A percentile compares a stretch with the other conserved stretches of the same genome.
phyloP scores from a whole-genome alignment of 2,888 invertebrate genomes.

The Halictus quadricinctus region DNA sequence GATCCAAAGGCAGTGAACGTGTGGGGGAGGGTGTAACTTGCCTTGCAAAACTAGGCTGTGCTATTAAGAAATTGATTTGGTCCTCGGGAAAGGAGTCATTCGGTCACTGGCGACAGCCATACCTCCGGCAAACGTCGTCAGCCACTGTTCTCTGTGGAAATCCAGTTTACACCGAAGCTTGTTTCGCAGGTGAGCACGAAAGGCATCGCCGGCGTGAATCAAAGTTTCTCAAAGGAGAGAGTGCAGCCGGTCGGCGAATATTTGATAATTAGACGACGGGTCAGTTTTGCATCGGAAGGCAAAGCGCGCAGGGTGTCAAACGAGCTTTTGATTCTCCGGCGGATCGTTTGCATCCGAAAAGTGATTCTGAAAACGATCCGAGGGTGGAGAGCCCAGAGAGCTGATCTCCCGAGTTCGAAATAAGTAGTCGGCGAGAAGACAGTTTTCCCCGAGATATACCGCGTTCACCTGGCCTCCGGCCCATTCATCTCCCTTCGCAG shows the following conservation, averaged over 20 bases:
- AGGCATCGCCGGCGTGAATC: neutral
- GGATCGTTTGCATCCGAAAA: neutral
- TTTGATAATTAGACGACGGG: slow-evolving; percentile 16
- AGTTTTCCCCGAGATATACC: slow-evolving; percentile 59
- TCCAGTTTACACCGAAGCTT: slow-evolving; percentile 13
- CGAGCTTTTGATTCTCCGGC: neutral
- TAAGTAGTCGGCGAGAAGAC: slow-evolving; percentile 49
- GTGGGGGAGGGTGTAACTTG: no score
- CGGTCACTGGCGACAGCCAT: neutral
- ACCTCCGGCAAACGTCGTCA: neutral
- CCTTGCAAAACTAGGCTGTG: neutral
- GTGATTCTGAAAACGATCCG: slow-evolving; percentile 7
- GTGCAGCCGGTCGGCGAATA: slow-evolving; percentile 2
- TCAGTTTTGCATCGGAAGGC: neutral
- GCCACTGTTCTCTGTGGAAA: slow-evolving; percentile 1
- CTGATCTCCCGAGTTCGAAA: neutral
- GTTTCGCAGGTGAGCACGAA: neutral
- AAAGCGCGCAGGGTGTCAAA: neutral
- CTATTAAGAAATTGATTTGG: neutral
- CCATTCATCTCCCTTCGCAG: slow-evolving; percentile 59
- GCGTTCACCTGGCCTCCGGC: slow-evolving; percentile 41
- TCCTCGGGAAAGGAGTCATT: neutral
- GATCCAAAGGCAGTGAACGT: no score
- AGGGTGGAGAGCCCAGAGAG: neutral
- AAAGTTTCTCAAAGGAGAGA: slow-evolving; percentile 17